Evolutionary conservation across 2,113 vertebrate species (phyloP).

Genomic region (Pachypanchax playfairii): DNA sequence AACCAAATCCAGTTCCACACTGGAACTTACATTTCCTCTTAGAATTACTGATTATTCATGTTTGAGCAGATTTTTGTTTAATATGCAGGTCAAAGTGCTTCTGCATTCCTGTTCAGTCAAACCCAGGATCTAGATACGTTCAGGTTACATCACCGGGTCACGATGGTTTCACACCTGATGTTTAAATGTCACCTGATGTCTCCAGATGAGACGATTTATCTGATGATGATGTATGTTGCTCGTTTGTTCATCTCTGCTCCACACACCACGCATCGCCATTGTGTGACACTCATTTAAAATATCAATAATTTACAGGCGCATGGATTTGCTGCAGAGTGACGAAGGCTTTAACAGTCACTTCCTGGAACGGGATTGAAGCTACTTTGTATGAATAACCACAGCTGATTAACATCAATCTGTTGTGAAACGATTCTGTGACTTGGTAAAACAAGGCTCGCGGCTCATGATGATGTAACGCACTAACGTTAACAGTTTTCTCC

Average conservation of each 20-base stretch:
- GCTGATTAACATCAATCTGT: constrained; percentile 46
- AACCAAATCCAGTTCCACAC: too few species aligned
- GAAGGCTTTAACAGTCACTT: constrained; percentile 42
- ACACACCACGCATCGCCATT: constrained; percentile 18
- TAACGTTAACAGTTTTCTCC: constrained; percentile 12
- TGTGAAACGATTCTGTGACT: constrained; percentile 12
- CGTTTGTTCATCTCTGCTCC: neutral
- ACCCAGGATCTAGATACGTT: too few species aligned
- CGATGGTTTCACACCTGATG: too few species aligned
- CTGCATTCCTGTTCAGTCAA: too few species aligned
- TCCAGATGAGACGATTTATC: neutral
- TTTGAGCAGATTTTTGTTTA: too few species aligned
- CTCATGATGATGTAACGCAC: constrained; percentile 19
- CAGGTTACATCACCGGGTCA: too few species aligned
- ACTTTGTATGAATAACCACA: constrained; percentile 39
- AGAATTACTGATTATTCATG: too few species aligned
- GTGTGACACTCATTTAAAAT: constrained; percentile 34
- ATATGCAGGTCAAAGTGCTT: too few species aligned
- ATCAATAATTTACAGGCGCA: constrained; percentile 39
- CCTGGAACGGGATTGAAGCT: constrained; percentile 2
- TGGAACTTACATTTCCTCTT: too few species aligned
- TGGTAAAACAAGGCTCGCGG: constrained; percentile 2
- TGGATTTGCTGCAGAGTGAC: constrained; percentile 39
- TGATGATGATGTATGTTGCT: neutral
- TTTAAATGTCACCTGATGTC: too few species aligned